Evolutionary conservation across 2,113 vertebrate species (phyloP).

Genomic region (Grammatotria lemairii): DNA sequence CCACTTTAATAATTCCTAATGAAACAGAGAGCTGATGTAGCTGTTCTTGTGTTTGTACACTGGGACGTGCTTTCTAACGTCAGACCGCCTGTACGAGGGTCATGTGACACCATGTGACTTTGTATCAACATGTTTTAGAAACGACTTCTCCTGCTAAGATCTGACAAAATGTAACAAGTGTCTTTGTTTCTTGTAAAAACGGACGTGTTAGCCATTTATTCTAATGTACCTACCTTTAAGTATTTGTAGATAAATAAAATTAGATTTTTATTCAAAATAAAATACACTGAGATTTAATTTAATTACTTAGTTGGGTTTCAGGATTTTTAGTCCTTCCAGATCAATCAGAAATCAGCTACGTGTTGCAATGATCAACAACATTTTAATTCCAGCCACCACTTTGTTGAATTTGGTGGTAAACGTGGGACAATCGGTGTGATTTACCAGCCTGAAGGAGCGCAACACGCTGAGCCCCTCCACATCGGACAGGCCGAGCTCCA

Average conservation of each 20-base stretch:
- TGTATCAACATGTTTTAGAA: background rate
- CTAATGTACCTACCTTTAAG: background rate
- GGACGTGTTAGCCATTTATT: accelerated
- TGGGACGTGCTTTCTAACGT: background rate
- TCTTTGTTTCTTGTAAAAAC: background rate
- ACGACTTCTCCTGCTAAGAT: background rate
- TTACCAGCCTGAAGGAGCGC: slow-evolving; percentile 91
- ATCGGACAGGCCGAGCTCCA: slow-evolving; percentile 91
- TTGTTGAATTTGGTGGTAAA: background rate
- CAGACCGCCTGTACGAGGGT: background rate
- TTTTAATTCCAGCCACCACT: background rate
- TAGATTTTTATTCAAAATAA: background rate
- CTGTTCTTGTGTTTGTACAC: background rate
- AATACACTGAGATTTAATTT: background rate
- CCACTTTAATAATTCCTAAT: background rate
- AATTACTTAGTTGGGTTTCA: background rate
- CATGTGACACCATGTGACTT: background rate
- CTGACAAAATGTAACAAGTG: accelerated
- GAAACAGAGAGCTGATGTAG: background rate
- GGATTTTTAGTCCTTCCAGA: background rate
- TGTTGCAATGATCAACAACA: background rate
- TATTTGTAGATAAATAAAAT: background rate
- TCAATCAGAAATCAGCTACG: background rate
- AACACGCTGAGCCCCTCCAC: slow-evolving; percentile 93
- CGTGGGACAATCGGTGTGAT: too few species aligned